Base-by-base conservation (phyloP, 2,797 vertebrate species). In the Ceryle rudis region DNA sequence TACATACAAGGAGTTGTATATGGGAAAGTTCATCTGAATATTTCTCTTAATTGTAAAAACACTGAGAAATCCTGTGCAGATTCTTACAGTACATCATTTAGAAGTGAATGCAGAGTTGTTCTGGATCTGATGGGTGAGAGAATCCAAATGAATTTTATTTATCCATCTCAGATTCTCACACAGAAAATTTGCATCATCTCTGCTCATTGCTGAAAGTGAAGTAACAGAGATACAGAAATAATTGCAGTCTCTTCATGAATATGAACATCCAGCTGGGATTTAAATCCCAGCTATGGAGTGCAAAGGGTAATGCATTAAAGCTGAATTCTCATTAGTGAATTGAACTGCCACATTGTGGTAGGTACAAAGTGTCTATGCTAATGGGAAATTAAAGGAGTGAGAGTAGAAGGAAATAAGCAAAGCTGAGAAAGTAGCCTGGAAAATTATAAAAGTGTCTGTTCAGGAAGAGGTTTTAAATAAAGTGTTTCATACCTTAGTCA, bases 231-330 rank as follows among this genome's bases (percentile, higher is more conserved):
- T 85, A n/a, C 79, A 92, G 82, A 92, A 97, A 95, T 91, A 95
- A 94, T 42, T 95, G 69, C 69, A 92, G 35, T 86, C 66, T 90
- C 69, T 49, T 93, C 73, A 95, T 87, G 86, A 94, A 91, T 94
- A 81, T 86, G 77, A 95, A 89, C 91, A 91, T 93, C 89, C 95
- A 96, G 70, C 64, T 96, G 94, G 87, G 91, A 81, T 86, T 96
- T 89, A 80, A 92, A 91, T 93, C 66, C 46, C 58, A 79, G 62
- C 1, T 3, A 61, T 2, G 14, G 60, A 95, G 58, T 25, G 1
- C 80, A 73, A 93, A 89, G 78, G 29, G 42, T 91, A 91, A 82
- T 58, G 42, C 26, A 28, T 61, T 86, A 65, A 86, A 87, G 70
- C 61, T 78, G 49, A 75, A 80, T 91, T 92, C 81, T 95, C 52